Evolutionary conservation across 2,888 invertebrate genomes (phyloP).

Genomic region (Mactromeris polynyma): DNA sequence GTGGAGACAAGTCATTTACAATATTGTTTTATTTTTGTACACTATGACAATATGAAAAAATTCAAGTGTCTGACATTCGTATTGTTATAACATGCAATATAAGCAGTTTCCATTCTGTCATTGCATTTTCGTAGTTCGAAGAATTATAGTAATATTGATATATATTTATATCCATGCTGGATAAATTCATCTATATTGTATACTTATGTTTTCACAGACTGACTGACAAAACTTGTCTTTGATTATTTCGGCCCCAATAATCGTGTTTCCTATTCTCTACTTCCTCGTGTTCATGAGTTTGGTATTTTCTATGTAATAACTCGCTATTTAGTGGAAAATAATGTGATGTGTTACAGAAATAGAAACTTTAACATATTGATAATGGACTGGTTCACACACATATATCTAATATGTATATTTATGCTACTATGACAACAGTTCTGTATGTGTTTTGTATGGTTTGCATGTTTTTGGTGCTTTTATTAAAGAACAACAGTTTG

Average conservation of each 20-base stretch:
- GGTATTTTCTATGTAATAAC: not conserved
- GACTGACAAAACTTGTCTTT: not conserved
- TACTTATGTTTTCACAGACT: not conserved
- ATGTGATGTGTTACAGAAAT: not conserved
- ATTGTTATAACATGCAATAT: not conserved
- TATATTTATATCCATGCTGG: not conserved
- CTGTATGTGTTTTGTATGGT: constrained; percentile 14
- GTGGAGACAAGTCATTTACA: constrained; percentile 43
- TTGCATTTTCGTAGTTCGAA: not conserved
- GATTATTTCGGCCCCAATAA: not conserved
- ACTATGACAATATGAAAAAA: constrained; percentile 28
- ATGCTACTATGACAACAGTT: constrained; percentile 15
- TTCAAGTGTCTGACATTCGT: constrained; percentile 34
- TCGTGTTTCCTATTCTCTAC: not conserved
- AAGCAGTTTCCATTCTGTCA: not conserved
- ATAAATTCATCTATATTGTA: not conserved
- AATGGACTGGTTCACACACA: not conserved
- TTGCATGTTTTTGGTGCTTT: constrained; percentile 27
- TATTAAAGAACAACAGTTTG: not conserved
- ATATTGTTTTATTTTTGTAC: constrained; percentile 62
- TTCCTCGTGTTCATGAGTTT: not conserved
- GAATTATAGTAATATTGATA: not conserved
- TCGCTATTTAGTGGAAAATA: not conserved
- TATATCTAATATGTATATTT: not conserved
- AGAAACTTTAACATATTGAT: not conserved